Base-by-base conservation (phyloP, 2,797 vertebrate species). In the Coregonus ussuriensis region DNA sequence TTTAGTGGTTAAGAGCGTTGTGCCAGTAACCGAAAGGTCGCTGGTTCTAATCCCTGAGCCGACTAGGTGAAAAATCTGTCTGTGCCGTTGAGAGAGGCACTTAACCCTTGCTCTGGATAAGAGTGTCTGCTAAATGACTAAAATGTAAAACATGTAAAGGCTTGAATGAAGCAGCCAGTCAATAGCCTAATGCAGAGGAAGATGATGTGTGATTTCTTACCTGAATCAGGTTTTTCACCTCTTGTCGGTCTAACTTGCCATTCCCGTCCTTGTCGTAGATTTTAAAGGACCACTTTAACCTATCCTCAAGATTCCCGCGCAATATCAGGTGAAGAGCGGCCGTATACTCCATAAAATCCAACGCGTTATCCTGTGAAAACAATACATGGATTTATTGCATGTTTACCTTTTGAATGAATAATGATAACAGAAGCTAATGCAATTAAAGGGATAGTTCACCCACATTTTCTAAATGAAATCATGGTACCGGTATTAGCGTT, bases 211-310 rank as follows among this genome's bases (percentile, higher is more conserved):
- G 5, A 11, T 1, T 1, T 77, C 84, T 87, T 70, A 94, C 91
- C 89, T 77, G 68, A 1, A 93, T 85, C 56, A 93, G 73, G 3
- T 79, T 75, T 14, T 84, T 87, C 72, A 94, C 89, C 51, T 95
- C 93, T 0, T 77, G 74, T 25, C 87, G 72, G 86, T 94, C 92
- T 83, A 94, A 21, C 63, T 82, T 90, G 7, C 93, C 93, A 4
- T 94, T 93, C 2, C 93, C 89, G 14, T 95, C 92, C 14, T 81
- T 93, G 87, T 95, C 93, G 47, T 93, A 94, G 76, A 94, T 90
- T 84, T 95, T 95, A 74, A 94, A 94, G 1, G 94, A 94, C 94
- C 93, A 95, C 47, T 87, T 94, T 4, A 94, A 84, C 3, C 90
- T 84, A 1, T 94, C 92, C 25, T 95, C 92, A 1, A 94, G 87